These are phyloP conservation scores for Palloptera scutellata DNA, from an alignment of 2,888 invertebrate species.

Conservation along the genomic window DNA sequence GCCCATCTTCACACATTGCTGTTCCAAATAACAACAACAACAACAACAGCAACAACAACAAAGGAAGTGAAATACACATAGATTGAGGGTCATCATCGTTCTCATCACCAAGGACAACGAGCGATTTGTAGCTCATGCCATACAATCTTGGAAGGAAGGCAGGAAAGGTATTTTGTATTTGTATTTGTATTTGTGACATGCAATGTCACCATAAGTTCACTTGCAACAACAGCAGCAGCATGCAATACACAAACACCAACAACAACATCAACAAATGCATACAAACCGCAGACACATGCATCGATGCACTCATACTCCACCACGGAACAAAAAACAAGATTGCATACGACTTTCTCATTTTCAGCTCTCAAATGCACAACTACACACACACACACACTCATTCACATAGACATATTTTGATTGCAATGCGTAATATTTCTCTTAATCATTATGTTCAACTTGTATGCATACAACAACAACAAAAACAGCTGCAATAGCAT, in stretches of 20 bases:
- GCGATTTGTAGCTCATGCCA: too few species aligned
- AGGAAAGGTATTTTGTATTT: not conserved
- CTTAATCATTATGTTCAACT: too few species aligned
- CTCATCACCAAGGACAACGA: not conserved
- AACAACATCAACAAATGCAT: slow-evolving; percentile 33
- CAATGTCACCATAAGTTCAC: slow-evolving; percentile 29
- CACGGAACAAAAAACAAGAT: not conserved
- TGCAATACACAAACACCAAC: slow-evolving; percentile 2
- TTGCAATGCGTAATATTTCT: too few species aligned
- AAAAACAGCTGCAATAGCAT: too few species aligned
- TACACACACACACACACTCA: not conserved
- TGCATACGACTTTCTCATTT: not conserved
- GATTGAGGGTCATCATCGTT: slow-evolving; percentile 6
- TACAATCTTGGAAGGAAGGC: too few species aligned
- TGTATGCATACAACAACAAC: too few species aligned
- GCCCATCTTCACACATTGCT: not conserved
- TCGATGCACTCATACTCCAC: slow-evolving; percentile 30
- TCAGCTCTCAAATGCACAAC: slow-evolving; percentile 5
- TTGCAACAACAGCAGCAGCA: slow-evolving; percentile 19
- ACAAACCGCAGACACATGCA: slow-evolving; percentile 47
- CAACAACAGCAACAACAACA: slow-evolving; percentile 5
- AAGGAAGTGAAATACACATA: not conserved
- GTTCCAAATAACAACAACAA: not conserved
- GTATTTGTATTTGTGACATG: slow-evolving; percentile 24
- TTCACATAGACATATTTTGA: too few species aligned